Evolutionary conservation across 2,113 vertebrate species (phyloP).

Genomic region (Crotalus viridis): DNA sequence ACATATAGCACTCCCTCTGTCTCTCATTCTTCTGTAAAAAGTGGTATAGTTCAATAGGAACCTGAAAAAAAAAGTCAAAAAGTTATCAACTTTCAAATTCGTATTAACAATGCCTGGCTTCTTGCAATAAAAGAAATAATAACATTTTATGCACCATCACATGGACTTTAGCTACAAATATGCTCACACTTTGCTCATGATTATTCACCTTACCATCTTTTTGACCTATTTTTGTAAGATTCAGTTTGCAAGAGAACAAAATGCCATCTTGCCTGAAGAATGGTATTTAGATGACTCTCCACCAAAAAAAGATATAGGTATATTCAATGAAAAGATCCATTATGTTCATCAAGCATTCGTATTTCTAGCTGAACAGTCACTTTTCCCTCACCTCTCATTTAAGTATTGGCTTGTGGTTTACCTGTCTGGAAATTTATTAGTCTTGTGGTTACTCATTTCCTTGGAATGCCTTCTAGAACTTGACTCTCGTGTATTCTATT

Average conservation of each 20-base stretch:
- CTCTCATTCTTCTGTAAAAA: slow-evolving; percentile 7
- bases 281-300: not conserved
- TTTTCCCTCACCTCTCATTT: not conserved
- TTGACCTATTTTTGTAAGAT: not conserved
- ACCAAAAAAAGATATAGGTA: not conserved
- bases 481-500: not conserved
- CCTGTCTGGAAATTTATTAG: not conserved
- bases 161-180: not conserved
- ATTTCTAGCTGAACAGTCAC: not conserved
- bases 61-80: not conserved
- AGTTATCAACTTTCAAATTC: not conserved
- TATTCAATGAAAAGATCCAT: not conserved
- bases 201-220: not conserved
- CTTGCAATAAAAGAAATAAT: not conserved
- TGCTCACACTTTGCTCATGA: not conserved
- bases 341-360: not conserved
- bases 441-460: not conserved
- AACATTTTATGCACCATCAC: not conserved
- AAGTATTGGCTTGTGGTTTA: not conserved
- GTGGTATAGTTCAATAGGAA: not conserved
- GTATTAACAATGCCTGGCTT: not conserved
- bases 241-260: not conserved
- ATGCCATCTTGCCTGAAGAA: not conserved
- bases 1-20: not conserved
- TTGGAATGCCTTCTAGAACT: not conserved